These are phyloP conservation scores for Agapetus fuscipes DNA, from an alignment of 2,888 invertebrate genomes.

Conservation along the genomic window DNA sequence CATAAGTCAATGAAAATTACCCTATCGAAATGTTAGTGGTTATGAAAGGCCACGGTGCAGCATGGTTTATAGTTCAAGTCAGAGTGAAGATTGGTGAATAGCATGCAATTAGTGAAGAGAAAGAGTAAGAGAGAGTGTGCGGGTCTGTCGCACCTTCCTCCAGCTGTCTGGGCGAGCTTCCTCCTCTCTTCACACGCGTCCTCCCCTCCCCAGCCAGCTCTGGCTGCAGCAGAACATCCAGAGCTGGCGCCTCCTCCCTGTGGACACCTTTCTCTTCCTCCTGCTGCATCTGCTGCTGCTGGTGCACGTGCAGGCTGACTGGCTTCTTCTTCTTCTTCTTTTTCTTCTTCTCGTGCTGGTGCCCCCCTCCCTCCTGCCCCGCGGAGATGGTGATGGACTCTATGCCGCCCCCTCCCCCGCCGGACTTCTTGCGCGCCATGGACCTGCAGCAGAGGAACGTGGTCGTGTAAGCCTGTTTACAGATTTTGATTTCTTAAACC, in stretches of 20 bases:
- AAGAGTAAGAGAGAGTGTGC: too few species aligned
- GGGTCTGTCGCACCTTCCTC: conserved; percentile 17
- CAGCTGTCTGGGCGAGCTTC: conserved; percentile 1
- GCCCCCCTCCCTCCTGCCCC: conserved; percentile 30
- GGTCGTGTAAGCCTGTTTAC: too few species aligned
- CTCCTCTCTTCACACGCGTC: conserved; percentile 18
- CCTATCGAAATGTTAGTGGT: too few species aligned
- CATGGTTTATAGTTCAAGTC: too few species aligned
- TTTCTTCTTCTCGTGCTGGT: conserved; percentile 34
- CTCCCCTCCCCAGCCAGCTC: conserved; percentile 16
- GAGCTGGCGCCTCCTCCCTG: conserved; percentile 1
- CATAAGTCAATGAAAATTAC: too few species aligned
- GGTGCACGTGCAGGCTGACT: conserved; percentile 31
- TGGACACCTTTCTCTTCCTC: conserved; percentile 33
- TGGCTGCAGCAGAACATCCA: conserved; percentile 7
- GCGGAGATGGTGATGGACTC: conserved; percentile 39
- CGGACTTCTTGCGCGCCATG: conserved; percentile 23
- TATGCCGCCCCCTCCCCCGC: conserved; percentile 30
- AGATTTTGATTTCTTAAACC: too few species aligned
- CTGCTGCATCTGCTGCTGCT: conserved; percentile 26
- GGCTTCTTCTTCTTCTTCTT: conserved; percentile 37
- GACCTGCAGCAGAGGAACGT: conserved; percentile 17
- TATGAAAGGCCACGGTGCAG: too few species aligned
- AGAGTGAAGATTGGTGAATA: too few species aligned
- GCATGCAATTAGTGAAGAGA: too few species aligned